phyloP scores from a whole-genome alignment of 1,140 invertebrate species.

The Medauroidea extradentata region DNA sequence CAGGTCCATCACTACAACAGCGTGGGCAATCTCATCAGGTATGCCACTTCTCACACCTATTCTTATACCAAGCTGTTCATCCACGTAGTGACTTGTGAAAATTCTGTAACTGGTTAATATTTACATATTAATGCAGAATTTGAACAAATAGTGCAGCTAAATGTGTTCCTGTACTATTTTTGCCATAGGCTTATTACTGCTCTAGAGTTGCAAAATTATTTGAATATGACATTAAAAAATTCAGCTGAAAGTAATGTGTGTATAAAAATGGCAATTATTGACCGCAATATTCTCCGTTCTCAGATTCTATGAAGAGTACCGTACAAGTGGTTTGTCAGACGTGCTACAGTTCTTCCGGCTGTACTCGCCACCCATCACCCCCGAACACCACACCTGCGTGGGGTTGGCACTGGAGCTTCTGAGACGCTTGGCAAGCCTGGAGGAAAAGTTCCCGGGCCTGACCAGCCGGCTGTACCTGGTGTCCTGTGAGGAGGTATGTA shows the following conservation, averaged over 20 bases:
- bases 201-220: neutral
- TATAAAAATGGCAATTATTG: neutral
- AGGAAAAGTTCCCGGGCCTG: conserved; percentile 59
- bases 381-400: conserved; percentile 80
- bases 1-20: conserved; percentile 81
- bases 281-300: conserved; percentile 2
- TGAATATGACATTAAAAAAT: neutral
- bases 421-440: conserved; percentile 50
- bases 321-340: conserved; percentile 52
- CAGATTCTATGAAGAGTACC: conserved; percentile 69
- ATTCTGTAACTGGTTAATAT: no score
- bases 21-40: conserved; percentile 73
- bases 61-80: no score
- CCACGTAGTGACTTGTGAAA: no score
- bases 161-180: neutral
- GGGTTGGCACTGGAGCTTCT: conserved; percentile 77
- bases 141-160: neutral
- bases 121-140: no score
- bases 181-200: neutral
- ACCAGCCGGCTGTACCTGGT: conserved; percentile 64
- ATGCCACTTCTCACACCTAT: neutral
- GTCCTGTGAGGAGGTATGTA: conserved; percentile 76
- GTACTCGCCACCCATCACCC: conserved; percentile 71
- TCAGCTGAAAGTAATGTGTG: neutral
- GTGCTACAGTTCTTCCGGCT: conserved; percentile 64